These are phyloP conservation scores for Actinernus sp. DNA, from an alignment of 92 coral and sea anemone genomes.

Conservation along the genomic window DNA sequence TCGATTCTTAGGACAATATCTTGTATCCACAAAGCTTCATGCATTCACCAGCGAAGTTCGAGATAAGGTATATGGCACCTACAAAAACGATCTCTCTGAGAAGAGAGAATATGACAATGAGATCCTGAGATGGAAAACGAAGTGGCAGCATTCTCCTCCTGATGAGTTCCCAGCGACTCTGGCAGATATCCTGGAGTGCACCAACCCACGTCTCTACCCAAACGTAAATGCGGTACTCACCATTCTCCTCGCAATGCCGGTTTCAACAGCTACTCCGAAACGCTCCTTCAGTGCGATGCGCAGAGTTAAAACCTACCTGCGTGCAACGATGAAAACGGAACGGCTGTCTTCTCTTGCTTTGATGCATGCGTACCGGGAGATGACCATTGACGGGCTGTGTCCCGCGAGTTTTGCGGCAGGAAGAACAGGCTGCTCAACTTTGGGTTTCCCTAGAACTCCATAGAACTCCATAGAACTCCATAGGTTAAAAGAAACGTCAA, in stretches of 20 bases:
- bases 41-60: not conserved
- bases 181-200: conserved; percentile 6
- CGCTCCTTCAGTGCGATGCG: conserved; percentile 14
- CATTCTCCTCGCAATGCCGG: conserved; percentile 17
- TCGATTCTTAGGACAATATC: conserved; percentile 29
- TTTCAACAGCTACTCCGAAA: conserved; percentile 6
- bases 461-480: no score
- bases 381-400: conserved; percentile 2
- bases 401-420: conserved; percentile 3
- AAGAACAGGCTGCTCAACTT: no score
- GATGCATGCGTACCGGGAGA: conserved; percentile 5
- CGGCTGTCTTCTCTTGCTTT: conserved; percentile 11
- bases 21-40: conserved; percentile 5
- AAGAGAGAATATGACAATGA: not conserved
- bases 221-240: conserved; percentile 7
- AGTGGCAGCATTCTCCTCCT: conserved; percentile 6
- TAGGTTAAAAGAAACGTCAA: no score
- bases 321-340: conserved; percentile 3
- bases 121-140: conserved; percentile 16
- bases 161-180: conserved; percentile 13
- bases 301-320: conserved; percentile 6
- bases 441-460: no score
- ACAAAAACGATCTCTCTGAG: conserved; percentile 4
- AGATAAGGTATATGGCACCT: conserved; percentile 5
- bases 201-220: conserved; percentile 2